Percentiles rank a stretch among this genome's conserved stretches.
Conservation (phyloP, 2,888 invertebrate species). For the Ceriagrion tenellum region DNA sequence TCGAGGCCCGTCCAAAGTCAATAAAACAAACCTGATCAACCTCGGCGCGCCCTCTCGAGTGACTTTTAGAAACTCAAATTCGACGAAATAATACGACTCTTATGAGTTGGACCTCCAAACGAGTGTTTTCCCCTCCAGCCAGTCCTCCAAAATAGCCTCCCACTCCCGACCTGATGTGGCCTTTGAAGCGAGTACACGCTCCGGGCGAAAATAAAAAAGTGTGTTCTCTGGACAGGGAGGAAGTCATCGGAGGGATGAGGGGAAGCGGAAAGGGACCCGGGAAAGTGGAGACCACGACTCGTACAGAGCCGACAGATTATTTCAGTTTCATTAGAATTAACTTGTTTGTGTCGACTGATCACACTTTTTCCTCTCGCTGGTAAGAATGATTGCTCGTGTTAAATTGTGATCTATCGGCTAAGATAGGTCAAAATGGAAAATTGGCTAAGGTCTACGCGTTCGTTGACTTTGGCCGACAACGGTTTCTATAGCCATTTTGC, state of each 20-base stretch:
- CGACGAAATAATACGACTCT: conserved; percentile 17
- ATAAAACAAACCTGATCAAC: conserved; percentile 10
- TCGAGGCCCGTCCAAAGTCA: not conserved
- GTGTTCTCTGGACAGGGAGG: not conserved
- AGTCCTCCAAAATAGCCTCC: not conserved
- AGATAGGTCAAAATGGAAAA: too few relatives aligned
- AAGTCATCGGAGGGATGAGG: not conserved
- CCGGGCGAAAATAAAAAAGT: not conserved
- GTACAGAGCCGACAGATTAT: too few relatives aligned
- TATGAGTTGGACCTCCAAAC: not conserved
- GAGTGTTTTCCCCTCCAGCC: not conserved
- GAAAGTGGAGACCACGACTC: too few relatives aligned
- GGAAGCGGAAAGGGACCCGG: too few relatives aligned
- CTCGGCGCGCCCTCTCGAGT: not conserved
- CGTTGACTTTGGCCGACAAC: too few relatives aligned
- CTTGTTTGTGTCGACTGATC: too few relatives aligned
- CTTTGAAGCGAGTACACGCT: not conserved
- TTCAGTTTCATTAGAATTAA: too few relatives aligned
- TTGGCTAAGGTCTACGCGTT: too few relatives aligned
- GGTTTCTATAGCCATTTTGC: too few relatives aligned
- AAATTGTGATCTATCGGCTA: too few relatives aligned
- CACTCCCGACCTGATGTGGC: not conserved
- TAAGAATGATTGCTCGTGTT: too few relatives aligned
- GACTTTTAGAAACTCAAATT: conserved; percentile 10
- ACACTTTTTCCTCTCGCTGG: too few relatives aligned